Base-by-base conservation (phyloP, 2,888 invertebrate genomes). In the Zaprionus lineosus region DNA sequence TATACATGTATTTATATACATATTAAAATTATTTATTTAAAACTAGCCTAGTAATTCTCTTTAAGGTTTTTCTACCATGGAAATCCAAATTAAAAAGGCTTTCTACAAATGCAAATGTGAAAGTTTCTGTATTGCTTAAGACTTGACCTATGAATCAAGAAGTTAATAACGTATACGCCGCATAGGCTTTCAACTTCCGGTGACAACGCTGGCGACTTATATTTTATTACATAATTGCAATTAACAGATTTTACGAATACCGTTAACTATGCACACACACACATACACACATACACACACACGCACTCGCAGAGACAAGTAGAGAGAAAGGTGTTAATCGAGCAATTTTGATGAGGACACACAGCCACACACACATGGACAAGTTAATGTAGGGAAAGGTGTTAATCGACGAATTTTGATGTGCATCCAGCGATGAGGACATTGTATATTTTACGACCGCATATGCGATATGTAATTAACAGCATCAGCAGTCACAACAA, bases 211-310 rank as follows among this genome's bases (percentile, higher is more conserved):
- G 68, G 68, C 57, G 73, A 57, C 65, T 84, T 77, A 67, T 76
- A 76, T 79, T 81, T 74, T 82, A 71, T 77, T 74, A 60, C 63
- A 74, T 84, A 71, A 84, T 81, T 81, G 84, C 84, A 79, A 79
- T 79, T 84, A 84, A 79, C 81, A 61, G 67, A 59, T 43, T 73
- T 60, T 53, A 63, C 51, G n/a, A n/a, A n/a, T n/a, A 41, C 57
- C 21, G 36, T 12, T n/a, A n/a, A 43, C 28, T 39, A 24, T 41
- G 11, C 36, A 56, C 21, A 36, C 12, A 39, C 39, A 24, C 28
- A 47, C 19, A 24, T 12, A 40, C 46, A 50, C 31, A 51, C 12
- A 33, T 34, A 43, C 21, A 14, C 26, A 21, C 9, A 18, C 47
- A 33, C 21, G 26, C 21, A 43, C 19, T 14, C 14, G 21, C 12